Percentiles rank a stretch among this genome's conserved stretches.
These are phyloP conservation scores for Sphaerophoria taeniata DNA, from an alignment of 2,888 invertebrate genomes.

Conservation along the genomic window DNA sequence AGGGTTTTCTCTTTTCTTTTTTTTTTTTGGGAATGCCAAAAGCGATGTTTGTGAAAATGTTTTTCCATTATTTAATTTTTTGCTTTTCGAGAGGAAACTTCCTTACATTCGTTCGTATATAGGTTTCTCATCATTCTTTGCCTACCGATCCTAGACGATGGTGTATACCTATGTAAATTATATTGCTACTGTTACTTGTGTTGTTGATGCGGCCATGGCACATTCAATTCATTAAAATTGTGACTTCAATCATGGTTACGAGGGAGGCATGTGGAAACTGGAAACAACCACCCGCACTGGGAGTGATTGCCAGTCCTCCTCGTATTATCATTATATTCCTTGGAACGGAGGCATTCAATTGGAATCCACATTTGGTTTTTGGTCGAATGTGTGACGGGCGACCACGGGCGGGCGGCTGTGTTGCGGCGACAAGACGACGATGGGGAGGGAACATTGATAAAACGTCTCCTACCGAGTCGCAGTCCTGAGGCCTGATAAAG, in stretches of 20 bases:
- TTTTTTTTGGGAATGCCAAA: conserved; percentile 50
- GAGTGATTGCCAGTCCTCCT: too few relatives aligned
- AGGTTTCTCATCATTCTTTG: background rate
- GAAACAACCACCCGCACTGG: conserved; percentile 8
- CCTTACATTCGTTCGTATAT: background rate
- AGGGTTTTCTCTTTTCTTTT: background rate
- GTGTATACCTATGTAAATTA: conserved; percentile 16
- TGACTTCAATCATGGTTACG: background rate
- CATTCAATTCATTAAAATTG: conserved; percentile 34
- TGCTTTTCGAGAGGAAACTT: background rate
- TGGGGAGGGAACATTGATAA: too few relatives aligned
- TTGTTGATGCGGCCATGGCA: conserved; percentile 55
- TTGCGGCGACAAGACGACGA: background rate
- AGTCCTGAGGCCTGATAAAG: conserved; percentile 43
- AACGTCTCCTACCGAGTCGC: too few relatives aligned
- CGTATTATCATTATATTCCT: background rate
- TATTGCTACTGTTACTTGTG: conserved; percentile 46
- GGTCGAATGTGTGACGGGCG: conserved; percentile 24
- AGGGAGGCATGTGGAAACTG: background rate
- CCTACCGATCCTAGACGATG: background rate
- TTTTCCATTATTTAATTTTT: conserved; percentile 16
- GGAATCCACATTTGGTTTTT: conserved; percentile 59
- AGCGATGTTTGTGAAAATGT: conserved; percentile 51
- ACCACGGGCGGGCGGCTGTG: background rate
- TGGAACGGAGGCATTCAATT: conserved; percentile 54